Percentiles rank a stretch among this genome's conserved stretches.
Conservation (phyloP, 2,113 vertebrate genomes). For the Salvator merianae region DNA sequence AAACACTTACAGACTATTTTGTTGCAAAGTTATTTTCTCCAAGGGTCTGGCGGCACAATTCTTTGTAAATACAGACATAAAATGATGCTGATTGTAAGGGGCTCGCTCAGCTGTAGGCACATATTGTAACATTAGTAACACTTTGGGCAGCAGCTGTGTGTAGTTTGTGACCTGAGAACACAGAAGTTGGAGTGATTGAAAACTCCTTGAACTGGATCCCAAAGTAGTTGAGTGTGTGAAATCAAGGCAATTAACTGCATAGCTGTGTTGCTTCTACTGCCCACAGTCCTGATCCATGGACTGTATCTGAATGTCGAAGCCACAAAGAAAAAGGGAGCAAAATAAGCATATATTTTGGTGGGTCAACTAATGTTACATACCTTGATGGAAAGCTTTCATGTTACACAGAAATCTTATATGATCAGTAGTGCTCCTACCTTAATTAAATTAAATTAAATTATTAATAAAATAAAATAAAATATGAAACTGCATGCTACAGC, state of each 20-base stretch:
- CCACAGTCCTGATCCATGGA: too few relatives aligned
- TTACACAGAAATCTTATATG: conserved; percentile 3
- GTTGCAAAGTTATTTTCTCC: neutral
- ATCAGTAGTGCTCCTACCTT: neutral
- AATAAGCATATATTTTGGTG: neutral
- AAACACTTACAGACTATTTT: neutral
- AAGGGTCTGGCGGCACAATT: neutral
- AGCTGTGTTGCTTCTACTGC: too few relatives aligned
- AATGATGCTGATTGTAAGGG: neutral
- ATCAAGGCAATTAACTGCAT: too few relatives aligned
- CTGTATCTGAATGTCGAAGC: neutral
- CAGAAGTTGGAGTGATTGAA: too few relatives aligned
- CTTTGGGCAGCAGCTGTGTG: too few relatives aligned
- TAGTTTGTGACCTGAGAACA: too few relatives aligned
- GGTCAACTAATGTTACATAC: neutral
- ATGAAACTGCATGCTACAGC: neutral
- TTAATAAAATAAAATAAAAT: neutral
- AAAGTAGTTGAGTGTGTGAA: too few relatives aligned
- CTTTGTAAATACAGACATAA: neutral
- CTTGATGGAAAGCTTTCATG: neutral
- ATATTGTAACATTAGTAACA: neutral
- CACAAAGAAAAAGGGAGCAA: neutral
- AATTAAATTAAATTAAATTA: too few relatives aligned
- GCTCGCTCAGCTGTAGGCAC: neutral
- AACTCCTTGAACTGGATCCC: too few relatives aligned